A percentile compares a stretch with the other conserved stretches of the same genome.
Evolutionary conservation across 2,888 invertebrate genomes (phyloP).

Genomic region (Heliconius ethilla): DNA sequence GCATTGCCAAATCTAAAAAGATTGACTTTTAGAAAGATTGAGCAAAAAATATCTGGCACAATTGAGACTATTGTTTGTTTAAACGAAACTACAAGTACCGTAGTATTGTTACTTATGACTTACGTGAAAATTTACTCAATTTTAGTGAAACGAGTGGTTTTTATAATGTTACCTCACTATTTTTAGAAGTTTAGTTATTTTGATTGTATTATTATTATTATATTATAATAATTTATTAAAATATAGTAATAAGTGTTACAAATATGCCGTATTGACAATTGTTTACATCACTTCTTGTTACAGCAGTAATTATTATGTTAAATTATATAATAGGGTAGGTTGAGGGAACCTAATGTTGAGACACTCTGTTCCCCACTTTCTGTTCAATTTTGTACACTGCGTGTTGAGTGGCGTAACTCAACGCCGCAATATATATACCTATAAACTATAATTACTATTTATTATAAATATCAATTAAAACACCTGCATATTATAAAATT

Average conservation of each 20-base stretch:
- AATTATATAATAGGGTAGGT: background rate
- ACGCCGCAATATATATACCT: background rate
- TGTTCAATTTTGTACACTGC: no score
- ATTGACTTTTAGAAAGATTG: background rate
- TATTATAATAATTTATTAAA: background rate
- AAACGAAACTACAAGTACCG: background rate
- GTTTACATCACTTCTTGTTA: background rate
- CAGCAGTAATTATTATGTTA: background rate
- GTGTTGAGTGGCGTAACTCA: background rate
- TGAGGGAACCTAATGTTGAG: background rate
- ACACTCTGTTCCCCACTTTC: no score
- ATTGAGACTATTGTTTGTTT: background rate
- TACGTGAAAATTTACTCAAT: slow-evolving; percentile 20
- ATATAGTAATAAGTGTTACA: background rate
- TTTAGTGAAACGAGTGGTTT: background rate
- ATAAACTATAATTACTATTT: background rate
- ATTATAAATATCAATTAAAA: background rate
- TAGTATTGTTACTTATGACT: background rate
- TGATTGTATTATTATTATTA: background rate
- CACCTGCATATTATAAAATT: slow-evolving; percentile 15
- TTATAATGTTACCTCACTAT: background rate
- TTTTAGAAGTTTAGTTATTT: background rate
- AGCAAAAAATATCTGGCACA: slow-evolving; percentile 16
- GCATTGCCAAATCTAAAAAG: background rate
- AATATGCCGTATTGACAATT: background rate